Evolutionary conservation across 2,888 invertebrate species (phyloP).

Genomic region (Apodemia duryi): DNA sequence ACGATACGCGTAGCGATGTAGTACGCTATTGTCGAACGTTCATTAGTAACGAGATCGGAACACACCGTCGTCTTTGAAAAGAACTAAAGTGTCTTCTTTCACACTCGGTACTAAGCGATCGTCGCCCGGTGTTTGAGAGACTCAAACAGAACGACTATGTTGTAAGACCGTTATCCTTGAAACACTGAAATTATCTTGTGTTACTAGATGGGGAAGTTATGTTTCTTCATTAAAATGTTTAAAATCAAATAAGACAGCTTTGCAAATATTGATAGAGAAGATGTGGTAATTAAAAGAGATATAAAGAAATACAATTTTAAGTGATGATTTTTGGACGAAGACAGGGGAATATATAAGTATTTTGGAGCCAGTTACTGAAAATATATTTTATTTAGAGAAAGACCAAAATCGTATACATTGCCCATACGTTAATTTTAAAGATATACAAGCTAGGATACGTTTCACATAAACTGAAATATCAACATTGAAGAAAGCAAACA

Average conservation of each 20-base stretch:
- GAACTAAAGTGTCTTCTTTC: neutral
- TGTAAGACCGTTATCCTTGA: too few species aligned
- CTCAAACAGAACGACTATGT: neutral
- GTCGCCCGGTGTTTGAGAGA: conserved; percentile 7
- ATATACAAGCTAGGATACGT: neutral
- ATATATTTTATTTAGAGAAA: neutral
- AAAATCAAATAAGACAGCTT: neutral
- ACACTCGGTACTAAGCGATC: neutral
- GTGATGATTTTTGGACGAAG: neutral
- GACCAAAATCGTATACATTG: neutral
- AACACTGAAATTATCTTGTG: neutral
- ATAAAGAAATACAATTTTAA: neutral
- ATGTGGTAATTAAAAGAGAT: neutral
- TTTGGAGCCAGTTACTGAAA: neutral
- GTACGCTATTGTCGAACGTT: neutral
- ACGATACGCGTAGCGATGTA: too few species aligned
- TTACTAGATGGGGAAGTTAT: neutral
- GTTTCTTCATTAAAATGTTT: neutral
- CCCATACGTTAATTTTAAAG: neutral
- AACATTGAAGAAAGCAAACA: too few species aligned
- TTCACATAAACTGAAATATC: too few species aligned
- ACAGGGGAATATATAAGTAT: neutral
- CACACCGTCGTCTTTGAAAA: neutral
- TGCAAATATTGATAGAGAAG: neutral
- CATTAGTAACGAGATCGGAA: conserved; percentile 1